These are phyloP conservation scores for Dreissena rostriformis DNA, from an alignment of 1,140 invertebrate genomes.

Conservation along the genomic window DNA sequence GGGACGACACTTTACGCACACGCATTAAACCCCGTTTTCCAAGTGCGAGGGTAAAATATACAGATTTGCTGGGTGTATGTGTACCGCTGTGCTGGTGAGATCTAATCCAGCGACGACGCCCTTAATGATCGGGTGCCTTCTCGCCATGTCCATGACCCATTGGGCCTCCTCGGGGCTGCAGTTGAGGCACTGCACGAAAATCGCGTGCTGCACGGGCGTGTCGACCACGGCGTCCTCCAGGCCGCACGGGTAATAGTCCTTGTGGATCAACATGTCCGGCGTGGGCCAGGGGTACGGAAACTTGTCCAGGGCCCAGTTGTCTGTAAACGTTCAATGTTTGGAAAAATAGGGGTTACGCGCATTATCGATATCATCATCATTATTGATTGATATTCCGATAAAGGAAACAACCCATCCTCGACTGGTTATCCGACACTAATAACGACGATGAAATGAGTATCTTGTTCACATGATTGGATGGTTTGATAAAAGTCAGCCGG, in stretches of 20 bases:
- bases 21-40: too few relatives aligned
- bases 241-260: constrained; percentile 52
- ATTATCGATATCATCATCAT: not conserved
- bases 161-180: constrained; percentile 60
- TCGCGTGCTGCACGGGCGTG: constrained; percentile 62
- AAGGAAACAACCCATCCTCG: not conserved
- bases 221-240: constrained; percentile 36
- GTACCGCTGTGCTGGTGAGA: constrained; percentile 56
- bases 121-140: constrained; percentile 60
- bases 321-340: constrained; percentile 32
- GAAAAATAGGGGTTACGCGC: not conserved
- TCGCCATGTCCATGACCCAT: constrained; percentile 67
- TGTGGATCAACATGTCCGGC: constrained; percentile 54
- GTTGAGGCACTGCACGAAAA: constrained; percentile 68
- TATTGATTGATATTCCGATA: not conserved
- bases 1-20: too few relatives aligned
- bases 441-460: not conserved
- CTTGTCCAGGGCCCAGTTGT: constrained; percentile 66
- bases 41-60: not conserved
- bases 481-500: not conserved
- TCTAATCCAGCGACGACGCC: constrained; percentile 68
- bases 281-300: constrained; percentile 70
- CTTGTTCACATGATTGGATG: not conserved
- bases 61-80: not conserved
- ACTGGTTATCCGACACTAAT: too few relatives aligned